Base-by-base conservation (phyloP, 1,140 invertebrate genomes). In the Solen grandis region DNA sequence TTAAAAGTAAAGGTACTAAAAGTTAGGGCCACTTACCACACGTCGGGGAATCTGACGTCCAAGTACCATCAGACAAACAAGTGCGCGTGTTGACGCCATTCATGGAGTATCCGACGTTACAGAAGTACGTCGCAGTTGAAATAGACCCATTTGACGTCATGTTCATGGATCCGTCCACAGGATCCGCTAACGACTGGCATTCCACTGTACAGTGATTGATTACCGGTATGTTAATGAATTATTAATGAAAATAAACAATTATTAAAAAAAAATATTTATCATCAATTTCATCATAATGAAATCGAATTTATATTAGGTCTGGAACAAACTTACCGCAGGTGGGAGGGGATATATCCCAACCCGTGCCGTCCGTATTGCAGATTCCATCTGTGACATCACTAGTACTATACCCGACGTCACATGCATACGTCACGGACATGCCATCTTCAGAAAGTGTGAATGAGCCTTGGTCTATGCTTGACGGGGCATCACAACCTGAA, bases 101-200 rank as follows among this genome's bases (percentile, higher is more conserved):
- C 3, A 78, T 22, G n/a, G 75, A 59, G 57, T 57, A 78, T 50
- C 75, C 75, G 16, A 69, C 25, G 29, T 68, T 38, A 60, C 75
- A 78, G 8, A 22, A 41, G 31, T 78, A 78, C 16, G 65, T 78
- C 19, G 55, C 75, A 31, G 50, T n/a, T 27, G 41, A 59, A 16
- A 54, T 68, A 13, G 16, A 57, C 2, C 75, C 75, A 60, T 78
- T 60, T 3, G 63, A 69, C n/a, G 75, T 13, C 59, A 78, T 57
- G 2, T 54, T 33, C 14, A 78, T 65, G 27, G 22, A 1, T 19
- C 75, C 75, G 60, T 78, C 36, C 8, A 25, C 19, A 22, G 65
- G 75, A 29, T 29, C 25, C 8, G 57, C 16, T 16, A 63, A 22
- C 38, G 29, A 27, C 10, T 63, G 31, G 55, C 73, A 76, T 10